Conservation (phyloP, 1,140 invertebrate genomes). For the Lordiphosa clarofinis region DNA sequence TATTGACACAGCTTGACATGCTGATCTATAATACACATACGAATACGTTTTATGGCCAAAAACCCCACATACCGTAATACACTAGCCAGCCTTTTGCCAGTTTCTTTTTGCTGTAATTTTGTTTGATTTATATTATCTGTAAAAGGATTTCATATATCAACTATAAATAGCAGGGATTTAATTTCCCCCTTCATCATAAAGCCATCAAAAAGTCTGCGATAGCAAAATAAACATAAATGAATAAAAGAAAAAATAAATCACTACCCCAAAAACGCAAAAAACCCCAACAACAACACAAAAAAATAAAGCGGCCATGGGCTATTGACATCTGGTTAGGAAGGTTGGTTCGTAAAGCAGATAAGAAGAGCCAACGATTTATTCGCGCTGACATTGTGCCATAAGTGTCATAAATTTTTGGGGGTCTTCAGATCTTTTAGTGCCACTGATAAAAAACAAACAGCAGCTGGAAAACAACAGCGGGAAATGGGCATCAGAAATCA, state of each 20-base stretch:
- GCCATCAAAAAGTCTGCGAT: constrained; percentile 5
- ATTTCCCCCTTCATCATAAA: constrained; percentile 5
- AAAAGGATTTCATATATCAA: too few species aligned
- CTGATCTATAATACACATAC: too few species aligned
- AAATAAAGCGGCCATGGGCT: constrained; percentile 11
- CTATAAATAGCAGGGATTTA: too few species aligned
- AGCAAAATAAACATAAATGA: constrained; percentile 12
- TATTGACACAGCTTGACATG: too few species aligned
- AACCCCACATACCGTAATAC: too few species aligned
- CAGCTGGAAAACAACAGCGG: not conserved
- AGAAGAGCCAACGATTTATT: constrained; percentile 13
- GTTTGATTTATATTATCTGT: too few species aligned
- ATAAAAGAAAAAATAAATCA: constrained; percentile 5
- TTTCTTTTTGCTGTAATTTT: too few species aligned
- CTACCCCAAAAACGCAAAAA: too few species aligned
- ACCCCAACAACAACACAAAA: not conserved
- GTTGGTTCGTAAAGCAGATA: constrained; percentile 2
- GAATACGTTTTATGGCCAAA: too few species aligned
- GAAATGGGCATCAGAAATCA: constrained; percentile 1
- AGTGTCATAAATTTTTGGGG: constrained; percentile 11
- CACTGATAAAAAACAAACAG: constrained; percentile 6
- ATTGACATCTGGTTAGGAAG: constrained; percentile 10
- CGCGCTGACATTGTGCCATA: constrained; percentile 3
- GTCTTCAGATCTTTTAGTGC: constrained; percentile 4
- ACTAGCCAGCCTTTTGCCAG: too few species aligned